Evolutionary conservation across 2,113 vertebrate genomes (phyloP), one percentile per base, ranked within the genome.

Genomic region (Mormyrus iriodes): DNA sequence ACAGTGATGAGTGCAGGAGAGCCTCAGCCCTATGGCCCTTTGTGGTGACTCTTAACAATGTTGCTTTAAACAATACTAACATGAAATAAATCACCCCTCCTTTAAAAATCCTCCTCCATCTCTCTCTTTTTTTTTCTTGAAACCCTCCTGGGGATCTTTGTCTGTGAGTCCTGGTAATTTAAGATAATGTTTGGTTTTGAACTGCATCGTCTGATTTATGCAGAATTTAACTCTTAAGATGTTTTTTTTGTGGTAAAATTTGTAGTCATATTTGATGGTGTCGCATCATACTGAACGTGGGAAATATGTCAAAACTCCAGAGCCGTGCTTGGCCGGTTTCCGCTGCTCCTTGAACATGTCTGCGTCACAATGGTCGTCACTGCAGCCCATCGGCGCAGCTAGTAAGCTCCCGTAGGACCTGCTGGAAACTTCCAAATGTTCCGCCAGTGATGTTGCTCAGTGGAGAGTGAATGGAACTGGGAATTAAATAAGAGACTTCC

Each of bases 1-100:
- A 93, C 91, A 93, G 92, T 93, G 90, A 89, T 86, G 88, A 90
- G 91, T 90, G 84, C 88, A 87, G 86, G 87, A 90, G 90, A 91
- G 89, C 88, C 85, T 88, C 83, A 5, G 88, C 76, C 79, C 10
- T 27, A n/a, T 27, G n/a, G 39, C 27, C 88, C 88, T 84, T 61
- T 91, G 88, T 86, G 88, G 82, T 82, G 51, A 84, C 87, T 90
- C 61, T 49, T 83, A 90, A 90, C 89, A 90, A 89, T 91, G 90
- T 91, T 89, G 89, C 91, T 87, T 92, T 88, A 85, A 92, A 91
- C 91, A 93, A 92, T 91, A 82, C 86, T 44, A 89, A 90, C 89
- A 76, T 27, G 42, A 90, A 89, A 92, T 91, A 92, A 91, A 92
- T 92, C 88, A 92, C 31, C 89, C 90, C 51, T 88, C 90, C 17